Evolutionary conservation across 2,113 vertebrate species (phyloP).

Genomic region (Thunnus maccoyii): DNA sequence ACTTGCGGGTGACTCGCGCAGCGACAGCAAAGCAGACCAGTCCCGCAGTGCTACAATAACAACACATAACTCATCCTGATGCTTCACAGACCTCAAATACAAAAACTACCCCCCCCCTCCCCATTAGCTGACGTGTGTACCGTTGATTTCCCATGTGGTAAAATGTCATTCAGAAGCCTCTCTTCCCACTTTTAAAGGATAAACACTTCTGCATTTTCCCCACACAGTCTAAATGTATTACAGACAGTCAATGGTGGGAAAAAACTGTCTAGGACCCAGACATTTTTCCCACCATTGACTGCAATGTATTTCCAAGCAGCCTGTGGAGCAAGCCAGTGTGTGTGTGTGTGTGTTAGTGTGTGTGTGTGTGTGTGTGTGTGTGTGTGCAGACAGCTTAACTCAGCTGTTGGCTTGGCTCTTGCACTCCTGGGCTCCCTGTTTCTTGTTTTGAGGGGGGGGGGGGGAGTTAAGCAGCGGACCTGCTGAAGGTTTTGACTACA

Average conservation of each 20-base stretch:
- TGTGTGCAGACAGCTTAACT: slow-evolving; percentile 59
- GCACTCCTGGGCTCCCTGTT: slow-evolving; percentile 52
- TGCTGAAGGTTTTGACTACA: slow-evolving; percentile 30
- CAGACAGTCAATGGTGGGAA: slow-evolving; percentile 73
- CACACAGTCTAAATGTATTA: slow-evolving; percentile 22
- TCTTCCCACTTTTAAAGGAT: background rate
- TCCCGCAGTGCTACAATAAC: background rate
- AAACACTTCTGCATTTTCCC: background rate
- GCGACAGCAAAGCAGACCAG: background rate
- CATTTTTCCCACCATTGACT: slow-evolving; percentile 79
- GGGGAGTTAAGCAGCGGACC: slow-evolving; percentile 17
- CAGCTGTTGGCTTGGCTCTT: slow-evolving; percentile 64
- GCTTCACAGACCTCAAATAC: background rate
- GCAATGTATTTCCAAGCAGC: slow-evolving; percentile 65
- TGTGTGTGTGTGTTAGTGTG: slow-evolving; percentile 24
- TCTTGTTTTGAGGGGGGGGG: slow-evolving; percentile 24
- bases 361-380: slow-evolving; percentile 23
- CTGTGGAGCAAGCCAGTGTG: slow-evolving; percentile 49
- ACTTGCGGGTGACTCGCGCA: background rate
- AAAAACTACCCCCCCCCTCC: background rate
- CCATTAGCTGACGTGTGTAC: background rate
- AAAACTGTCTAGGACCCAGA: slow-evolving; percentile 74
- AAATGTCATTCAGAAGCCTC: slow-evolving; percentile 5
- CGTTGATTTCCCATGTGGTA: slow-evolving; percentile 18
- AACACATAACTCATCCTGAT: background rate